These are phyloP conservation scores for Rousettus madagascariensis DNA, from an alignment of 2,797 vertebrate genomes.

Conservation along the genomic window DNA sequence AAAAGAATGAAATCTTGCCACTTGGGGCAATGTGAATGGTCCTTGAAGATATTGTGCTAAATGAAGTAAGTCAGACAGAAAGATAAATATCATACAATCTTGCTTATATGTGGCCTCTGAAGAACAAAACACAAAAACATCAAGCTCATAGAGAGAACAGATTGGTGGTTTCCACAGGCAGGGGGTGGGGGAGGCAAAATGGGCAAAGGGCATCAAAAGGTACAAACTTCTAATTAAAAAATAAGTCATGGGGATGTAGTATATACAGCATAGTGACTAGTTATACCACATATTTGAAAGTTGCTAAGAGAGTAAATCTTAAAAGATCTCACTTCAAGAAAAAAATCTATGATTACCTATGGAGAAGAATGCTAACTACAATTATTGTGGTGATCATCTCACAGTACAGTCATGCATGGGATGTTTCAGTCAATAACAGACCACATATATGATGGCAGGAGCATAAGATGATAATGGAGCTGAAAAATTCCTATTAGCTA, in stretches of 20 bases:
- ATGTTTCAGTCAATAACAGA: too few relatives aligned
- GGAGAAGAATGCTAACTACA: not conserved
- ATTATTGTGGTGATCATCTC: not conserved
- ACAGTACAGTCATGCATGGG: not conserved
- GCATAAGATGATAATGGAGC: not conserved
- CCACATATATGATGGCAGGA: not conserved
- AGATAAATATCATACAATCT: too few relatives aligned
- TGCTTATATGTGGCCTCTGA: too few relatives aligned
- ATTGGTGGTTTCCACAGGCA: not conserved
- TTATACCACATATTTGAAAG: not conserved
- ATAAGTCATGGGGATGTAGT: not conserved
- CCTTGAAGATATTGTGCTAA: too few relatives aligned
- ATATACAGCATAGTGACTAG: not conserved
- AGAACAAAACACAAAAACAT: too few relatives aligned
- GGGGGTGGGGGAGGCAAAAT: not conserved
- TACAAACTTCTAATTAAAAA: not conserved
- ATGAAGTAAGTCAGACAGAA: too few relatives aligned
- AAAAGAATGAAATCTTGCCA: not conserved
- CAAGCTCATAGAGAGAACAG: too few relatives aligned
- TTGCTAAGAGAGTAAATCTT: not conserved
- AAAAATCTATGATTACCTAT: not conserved
- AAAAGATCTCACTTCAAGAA: not conserved
- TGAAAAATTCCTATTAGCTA: not conserved
- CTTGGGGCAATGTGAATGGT: too few relatives aligned
- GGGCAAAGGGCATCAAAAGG: not conserved